Percentiles rank a stretch among this genome's conserved stretches.
Conservation (phyloP, 2,113 vertebrate species). For the Neomonachus schauinslandi region DNA sequence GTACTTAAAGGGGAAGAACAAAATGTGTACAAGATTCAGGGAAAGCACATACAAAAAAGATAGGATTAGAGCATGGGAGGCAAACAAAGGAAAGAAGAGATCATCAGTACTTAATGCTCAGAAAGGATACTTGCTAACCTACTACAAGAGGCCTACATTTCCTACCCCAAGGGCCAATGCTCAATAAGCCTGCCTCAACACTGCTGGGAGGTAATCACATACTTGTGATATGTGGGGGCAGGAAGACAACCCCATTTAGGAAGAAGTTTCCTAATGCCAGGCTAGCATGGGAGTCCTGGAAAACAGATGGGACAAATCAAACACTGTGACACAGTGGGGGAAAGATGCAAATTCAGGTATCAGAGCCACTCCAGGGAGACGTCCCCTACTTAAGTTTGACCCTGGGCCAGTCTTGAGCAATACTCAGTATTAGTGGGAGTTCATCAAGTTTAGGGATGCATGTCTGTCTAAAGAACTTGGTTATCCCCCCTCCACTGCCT, state of each 20-base stretch:
- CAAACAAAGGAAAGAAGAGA: background rate
- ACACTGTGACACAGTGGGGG: background rate
- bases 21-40: background rate
- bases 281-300: background rate
- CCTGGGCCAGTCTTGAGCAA: background rate
- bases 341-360: background rate
- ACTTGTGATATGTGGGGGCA: background rate
- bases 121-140: background rate
- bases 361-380: background rate
- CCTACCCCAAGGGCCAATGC: background rate
- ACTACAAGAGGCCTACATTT: background rate
- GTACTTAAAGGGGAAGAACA: background rate
- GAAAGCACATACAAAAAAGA: background rate
- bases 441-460: background rate
- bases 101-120: background rate
- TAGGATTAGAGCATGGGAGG: background rate
- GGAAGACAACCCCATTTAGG: background rate
- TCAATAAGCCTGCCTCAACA: background rate
- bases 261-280: background rate
- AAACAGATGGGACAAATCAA: background rate
- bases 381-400: background rate
- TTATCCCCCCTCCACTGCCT: background rate
- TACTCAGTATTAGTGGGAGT: background rate
- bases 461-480: background rate
- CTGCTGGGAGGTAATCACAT: background rate